Conservation (phyloP, 2,113 vertebrate genomes). For the Orientallactaga bullata region DNA sequence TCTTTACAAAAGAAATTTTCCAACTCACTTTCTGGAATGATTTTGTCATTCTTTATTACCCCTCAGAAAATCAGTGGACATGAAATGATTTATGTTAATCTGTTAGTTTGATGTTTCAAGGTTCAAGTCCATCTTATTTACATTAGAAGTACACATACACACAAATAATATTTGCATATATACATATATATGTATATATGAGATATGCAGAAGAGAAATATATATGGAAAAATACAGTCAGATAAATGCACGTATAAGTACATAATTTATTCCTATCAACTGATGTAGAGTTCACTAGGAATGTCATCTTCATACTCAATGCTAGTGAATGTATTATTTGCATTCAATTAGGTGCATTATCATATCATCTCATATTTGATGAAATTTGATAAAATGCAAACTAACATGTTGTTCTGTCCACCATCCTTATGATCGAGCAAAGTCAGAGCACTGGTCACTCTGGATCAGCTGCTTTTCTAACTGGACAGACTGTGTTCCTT, state of each 20-base stretch:
- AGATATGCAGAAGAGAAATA: too few relatives aligned
- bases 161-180: too few relatives aligned
- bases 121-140: background rate
- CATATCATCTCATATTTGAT: background rate
- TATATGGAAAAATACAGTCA: too few relatives aligned
- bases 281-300: background rate
- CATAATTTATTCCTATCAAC: too few relatives aligned
- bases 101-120: background rate
- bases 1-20: too few relatives aligned
- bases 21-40: background rate
- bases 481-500: background rate
- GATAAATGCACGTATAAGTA: too few relatives aligned
- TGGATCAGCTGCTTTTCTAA: background rate
- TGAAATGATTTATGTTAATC: background rate
- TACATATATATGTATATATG: too few relatives aligned
- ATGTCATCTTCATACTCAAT: background rate
- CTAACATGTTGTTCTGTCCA: background rate
- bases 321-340: too few relatives aligned
- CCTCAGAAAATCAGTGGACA: background rate
- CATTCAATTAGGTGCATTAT: too few relatives aligned
- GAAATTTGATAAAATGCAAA: background rate
- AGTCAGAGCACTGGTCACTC: background rate
- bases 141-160: background rate
- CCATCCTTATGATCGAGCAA: background rate
- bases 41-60: background rate